Evolutionary conservation across 1,140 invertebrate genomes (phyloP).

Genomic region (Nilaparvata lugens): DNA sequence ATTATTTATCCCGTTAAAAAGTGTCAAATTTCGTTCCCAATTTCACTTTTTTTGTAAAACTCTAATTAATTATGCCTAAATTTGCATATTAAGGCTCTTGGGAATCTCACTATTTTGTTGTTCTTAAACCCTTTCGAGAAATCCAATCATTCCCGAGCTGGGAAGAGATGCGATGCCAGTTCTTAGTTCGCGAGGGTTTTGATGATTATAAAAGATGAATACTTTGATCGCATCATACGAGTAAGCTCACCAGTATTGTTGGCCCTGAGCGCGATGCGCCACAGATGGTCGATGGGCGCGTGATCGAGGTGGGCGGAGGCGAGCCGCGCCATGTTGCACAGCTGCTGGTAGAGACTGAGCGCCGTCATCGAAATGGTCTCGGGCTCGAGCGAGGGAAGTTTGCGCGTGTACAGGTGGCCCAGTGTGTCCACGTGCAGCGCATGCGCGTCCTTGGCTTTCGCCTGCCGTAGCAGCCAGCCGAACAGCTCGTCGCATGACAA

Average conservation of each 20-base stretch:
- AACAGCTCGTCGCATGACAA: constrained; percentile 85
- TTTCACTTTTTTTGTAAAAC: too few species aligned
- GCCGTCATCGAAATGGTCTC: constrained; percentile 88
- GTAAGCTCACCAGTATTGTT: constrained; percentile 62
- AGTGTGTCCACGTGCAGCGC: constrained; percentile 77
- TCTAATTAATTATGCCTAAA: too few species aligned
- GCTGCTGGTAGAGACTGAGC: constrained; percentile 79
- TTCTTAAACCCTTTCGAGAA: too few species aligned
- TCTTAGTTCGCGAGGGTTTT: too few species aligned
- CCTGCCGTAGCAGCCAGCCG: constrained; percentile 83
- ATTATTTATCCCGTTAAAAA: too few species aligned
- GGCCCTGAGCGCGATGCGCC: constrained; percentile 83
- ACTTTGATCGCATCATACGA: too few species aligned
- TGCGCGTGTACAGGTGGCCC: constrained; percentile 78
- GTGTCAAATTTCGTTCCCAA: too few species aligned
- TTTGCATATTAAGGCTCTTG: too few species aligned
- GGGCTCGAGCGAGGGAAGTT: constrained; percentile 77
- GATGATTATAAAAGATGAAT: too few species aligned
- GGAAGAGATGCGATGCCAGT: too few species aligned
- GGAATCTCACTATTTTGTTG: too few species aligned
- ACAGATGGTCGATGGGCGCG: constrained; percentile 62
- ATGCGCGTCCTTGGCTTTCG: constrained; percentile 83
- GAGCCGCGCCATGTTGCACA: constrained; percentile 73
- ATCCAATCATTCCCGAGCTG: too few species aligned
- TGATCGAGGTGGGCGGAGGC: constrained; percentile 52